Conservation (phyloP, 2,797 vertebrate genomes). For the Pseudocheirus occidentalis region DNA sequence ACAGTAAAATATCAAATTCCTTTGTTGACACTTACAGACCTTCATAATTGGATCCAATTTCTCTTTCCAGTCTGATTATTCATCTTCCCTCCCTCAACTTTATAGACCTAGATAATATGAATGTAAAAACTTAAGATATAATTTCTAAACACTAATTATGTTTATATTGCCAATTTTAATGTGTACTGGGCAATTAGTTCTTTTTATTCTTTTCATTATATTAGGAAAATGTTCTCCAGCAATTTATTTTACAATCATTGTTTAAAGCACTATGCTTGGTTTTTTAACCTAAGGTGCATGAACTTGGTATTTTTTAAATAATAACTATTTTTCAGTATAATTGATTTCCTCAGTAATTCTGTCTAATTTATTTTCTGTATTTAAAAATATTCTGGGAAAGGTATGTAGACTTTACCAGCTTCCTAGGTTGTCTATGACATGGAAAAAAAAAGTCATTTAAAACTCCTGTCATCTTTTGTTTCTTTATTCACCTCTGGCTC, state of each 20-base stretch:
- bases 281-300: not conserved
- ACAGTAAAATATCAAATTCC: too few relatives aligned
- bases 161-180: not conserved
- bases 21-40: not conserved
- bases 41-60: not conserved
- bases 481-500: not conserved
- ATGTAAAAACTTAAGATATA: not conserved
- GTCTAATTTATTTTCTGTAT: not conserved
- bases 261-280: not conserved
- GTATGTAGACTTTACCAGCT: not conserved
- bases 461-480: not conserved
- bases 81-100: not conserved
- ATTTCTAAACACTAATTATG: not conserved
- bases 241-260: not conserved
- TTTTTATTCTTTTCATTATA: not conserved
- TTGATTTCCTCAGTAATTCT: not conserved
- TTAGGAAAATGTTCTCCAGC: not conserved
- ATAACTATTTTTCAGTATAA: not conserved
- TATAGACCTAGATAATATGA: not conserved
- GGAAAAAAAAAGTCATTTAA: not conserved
- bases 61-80: not conserved
- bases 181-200: not conserved
- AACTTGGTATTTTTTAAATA: not conserved
- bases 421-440: not conserved
- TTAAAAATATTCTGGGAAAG: not conserved